Evolutionary conservation across 2,797 vertebrate genomes (phyloP).

Genomic region (Microctenopoma steveboyesi): DNA sequence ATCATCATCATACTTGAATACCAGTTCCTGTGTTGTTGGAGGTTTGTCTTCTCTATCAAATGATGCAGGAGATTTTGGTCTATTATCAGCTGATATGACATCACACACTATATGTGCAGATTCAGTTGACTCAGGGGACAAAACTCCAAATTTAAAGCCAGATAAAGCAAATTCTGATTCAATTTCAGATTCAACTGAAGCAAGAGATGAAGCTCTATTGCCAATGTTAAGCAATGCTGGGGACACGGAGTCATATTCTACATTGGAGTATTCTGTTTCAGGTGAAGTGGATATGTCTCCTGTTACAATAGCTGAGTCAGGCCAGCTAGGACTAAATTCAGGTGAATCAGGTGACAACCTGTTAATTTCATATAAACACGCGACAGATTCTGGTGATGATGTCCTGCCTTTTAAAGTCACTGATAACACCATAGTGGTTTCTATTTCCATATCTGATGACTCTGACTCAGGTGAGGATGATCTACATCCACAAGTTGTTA

Average conservation of each 20-base stretch:
- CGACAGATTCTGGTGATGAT: conserved; percentile 53
- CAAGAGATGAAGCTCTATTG: conserved; percentile 44
- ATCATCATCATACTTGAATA: conserved; percentile 32
- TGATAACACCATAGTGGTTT: conserved; percentile 2
- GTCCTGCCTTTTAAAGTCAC: conserved; percentile 32
- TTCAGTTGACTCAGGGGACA: conserved; percentile 18
- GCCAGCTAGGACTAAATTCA: conserved; percentile 43
- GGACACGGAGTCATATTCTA: conserved; percentile 42
- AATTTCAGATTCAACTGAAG: conserved; percentile 51
- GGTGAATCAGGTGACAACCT: conserved; percentile 68
- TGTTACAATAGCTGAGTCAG: conserved; percentile 18
- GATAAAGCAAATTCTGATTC: conserved; percentile 28
- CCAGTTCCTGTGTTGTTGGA: conserved; percentile 14
- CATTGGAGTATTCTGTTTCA: conserved; percentile 49
- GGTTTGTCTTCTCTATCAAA: conserved; percentile 29
- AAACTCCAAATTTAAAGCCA: conserved; percentile 7
- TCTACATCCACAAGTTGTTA: conserved; percentile 2
- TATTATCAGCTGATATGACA: background rate
- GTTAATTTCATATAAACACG: conserved; percentile 43
- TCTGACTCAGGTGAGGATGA: conserved; percentile 42
- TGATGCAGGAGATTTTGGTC: conserved; percentile 7
- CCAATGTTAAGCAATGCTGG: conserved; percentile 12
- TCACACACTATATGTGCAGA: background rate
- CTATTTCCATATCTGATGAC: conserved; percentile 34
- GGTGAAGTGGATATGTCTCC: conserved; percentile 50